Evolutionary conservation across 2,113 vertebrate genomes (phyloP).

Genomic region (Pampusana beccarii): DNA sequence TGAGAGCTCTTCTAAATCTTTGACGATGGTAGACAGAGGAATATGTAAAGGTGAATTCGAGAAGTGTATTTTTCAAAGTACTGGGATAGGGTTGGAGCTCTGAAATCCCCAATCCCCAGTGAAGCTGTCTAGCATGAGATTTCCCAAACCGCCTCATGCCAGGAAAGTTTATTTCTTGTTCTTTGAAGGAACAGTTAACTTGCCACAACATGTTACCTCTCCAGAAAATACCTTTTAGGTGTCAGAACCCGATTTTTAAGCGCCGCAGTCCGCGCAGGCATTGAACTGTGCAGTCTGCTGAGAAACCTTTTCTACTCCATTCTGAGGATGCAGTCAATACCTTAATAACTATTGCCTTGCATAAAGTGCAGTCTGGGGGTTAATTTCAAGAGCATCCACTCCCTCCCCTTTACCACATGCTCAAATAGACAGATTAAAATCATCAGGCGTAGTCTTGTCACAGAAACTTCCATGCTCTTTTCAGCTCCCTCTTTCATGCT

Average conservation of each 20-base stretch:
- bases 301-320: constrained; percentile 13
- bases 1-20: background rate
- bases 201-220: constrained; percentile 51
- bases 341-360: constrained; percentile 1
- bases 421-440: constrained; percentile 22
- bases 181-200: constrained; percentile 47
- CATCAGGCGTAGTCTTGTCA: background rate
- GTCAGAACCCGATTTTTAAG: background rate
- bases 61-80: background rate
- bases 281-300: constrained; percentile 16
- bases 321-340: background rate
- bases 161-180: constrained; percentile 38
- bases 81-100: background rate
- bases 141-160: constrained; percentile 7
- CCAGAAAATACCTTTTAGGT: constrained; percentile 5
- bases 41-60: constrained; percentile 20
- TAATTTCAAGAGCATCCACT: background rate
- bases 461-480: constrained; percentile 26
- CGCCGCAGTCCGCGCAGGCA: background rate
- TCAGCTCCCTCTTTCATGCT: constrained; percentile 35
- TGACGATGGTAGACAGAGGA: background rate
- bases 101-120: background rate
- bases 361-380: constrained; percentile 9
- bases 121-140: background rate
- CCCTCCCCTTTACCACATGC: background rate